Conservation (phyloP, 1,140 invertebrate genomes). For the Trachymyrmex septentrionalis region DNA sequence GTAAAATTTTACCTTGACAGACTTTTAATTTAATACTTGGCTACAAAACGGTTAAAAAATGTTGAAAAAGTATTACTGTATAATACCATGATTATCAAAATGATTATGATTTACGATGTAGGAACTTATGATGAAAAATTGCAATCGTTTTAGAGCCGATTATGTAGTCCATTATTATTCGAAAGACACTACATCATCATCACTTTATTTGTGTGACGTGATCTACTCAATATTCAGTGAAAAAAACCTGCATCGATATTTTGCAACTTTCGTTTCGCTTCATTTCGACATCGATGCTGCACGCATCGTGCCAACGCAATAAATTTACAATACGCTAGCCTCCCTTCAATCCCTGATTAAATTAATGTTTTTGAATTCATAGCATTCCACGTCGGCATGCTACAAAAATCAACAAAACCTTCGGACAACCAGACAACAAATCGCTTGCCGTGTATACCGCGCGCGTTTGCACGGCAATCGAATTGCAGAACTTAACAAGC, state of each 20-base stretch:
- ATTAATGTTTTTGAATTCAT: constrained; percentile 60
- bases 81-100: neutral
- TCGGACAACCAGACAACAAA: constrained; percentile 25
- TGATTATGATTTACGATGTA: constrained; percentile 13
- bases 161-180: neutral
- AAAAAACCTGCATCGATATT: constrained; percentile 19
- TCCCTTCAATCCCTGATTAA: constrained; percentile 25
- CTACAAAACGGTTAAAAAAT: neutral
- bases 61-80: neutral
- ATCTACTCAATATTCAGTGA: neutral
- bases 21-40: neutral
- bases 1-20: neutral
- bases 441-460: neutral
- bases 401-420: constrained; percentile 59
- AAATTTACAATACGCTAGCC: constrained; percentile 34
- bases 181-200: neutral
- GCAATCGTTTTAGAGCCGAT: neutral
- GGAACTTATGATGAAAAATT: constrained; percentile 8
- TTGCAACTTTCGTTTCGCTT: constrained; percentile 28
- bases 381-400: constrained; percentile 4
- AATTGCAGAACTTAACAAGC: constrained; percentile 63
- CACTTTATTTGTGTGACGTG: neutral
- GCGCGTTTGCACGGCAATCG: constrained; percentile 52
- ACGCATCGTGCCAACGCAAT: constrained; percentile 17
- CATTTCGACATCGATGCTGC: constrained; percentile 14